Evolutionary conservation across 2,113 vertebrate species (phyloP), one percentile per base, ranked within the genome.

Genomic region (Amblyornis subalaris): DNA sequence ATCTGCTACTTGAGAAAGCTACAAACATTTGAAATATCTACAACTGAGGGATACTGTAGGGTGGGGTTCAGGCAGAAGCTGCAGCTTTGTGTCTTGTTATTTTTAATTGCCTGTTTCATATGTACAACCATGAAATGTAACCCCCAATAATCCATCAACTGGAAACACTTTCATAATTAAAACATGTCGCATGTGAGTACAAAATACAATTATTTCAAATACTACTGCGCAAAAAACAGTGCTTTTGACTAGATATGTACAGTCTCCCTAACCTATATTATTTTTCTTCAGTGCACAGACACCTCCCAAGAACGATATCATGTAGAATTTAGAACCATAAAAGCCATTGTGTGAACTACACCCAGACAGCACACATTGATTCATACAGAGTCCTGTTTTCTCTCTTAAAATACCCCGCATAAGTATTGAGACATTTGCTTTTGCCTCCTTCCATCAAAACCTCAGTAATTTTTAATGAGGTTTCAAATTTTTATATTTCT

Each of bases 371-470:
- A 51, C 51, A 69, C 17, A 26, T 3, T 35, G 51, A 93, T 74
- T 93, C 67, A 54, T 7, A 84, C 1, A 21, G 33, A 70, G 40
- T 53, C 40, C 64, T 85, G 20, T 0, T 35, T 85, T 47, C 53
- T 8, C 74, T 85, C 64, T 70, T 51, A 71, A 90, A 85, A 84
- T 17, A 35, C 36, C 29, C 81, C 0, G 1, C 4, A 1, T 21
- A 71, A 65, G 11, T 42, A 84, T 4, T 50, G 35, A 87, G 74
- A 57, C 81, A 62, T 71, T 66, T 40, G 12, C 67, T 94, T 85
- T 66, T 42, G 89, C 71, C 82, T 91, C 19, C 55, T 88, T 80
- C 72, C 78, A 88, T 69, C 88, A 88, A 91, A 94, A 88, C n/a
- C 78, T 93, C 82, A 74, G 67, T 75, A 65, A 88, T 74, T 88